Evolutionary conservation across 64 coral and sea anemone genomes (phyloP).

Genomic region (Acropora yongei): DNA sequence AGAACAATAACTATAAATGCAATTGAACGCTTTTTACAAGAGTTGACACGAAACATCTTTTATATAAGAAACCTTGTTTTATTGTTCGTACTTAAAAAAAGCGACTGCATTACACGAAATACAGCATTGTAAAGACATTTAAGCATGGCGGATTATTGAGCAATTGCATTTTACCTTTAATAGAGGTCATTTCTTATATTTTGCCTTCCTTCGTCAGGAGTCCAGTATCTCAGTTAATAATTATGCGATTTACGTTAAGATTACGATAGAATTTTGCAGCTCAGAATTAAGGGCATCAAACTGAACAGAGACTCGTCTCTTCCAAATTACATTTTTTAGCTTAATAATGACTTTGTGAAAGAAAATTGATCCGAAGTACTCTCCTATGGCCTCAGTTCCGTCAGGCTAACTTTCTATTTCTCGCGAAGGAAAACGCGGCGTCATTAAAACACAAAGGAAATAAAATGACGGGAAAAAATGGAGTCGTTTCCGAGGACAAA

Average conservation of each 20-base stretch:
- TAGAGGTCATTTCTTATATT: neutral
- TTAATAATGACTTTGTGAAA: too few relatives aligned
- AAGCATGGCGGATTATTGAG: neutral
- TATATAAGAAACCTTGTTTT: neutral
- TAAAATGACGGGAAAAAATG: neutral
- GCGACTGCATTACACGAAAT: neutral
- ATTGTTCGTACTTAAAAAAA: neutral
- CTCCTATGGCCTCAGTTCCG: too few relatives aligned
- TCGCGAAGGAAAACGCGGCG: too few relatives aligned
- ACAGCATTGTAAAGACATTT: neutral
- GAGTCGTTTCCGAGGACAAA: neutral
- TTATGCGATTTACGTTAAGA: too few relatives aligned
- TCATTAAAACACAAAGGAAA: neutral
- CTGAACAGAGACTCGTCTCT: too few relatives aligned
- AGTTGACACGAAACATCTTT: constrained; percentile 5
- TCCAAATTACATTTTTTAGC: too few relatives aligned
- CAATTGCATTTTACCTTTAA: neutral
- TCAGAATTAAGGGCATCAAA: too few relatives aligned
- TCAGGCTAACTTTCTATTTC: too few relatives aligned
- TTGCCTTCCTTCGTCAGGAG: neutral
- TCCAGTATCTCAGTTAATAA: neutral
- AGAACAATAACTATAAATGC: constrained; percentile 17
- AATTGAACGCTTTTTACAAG: neutral
- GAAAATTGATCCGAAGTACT: too few relatives aligned
- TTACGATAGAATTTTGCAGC: too few relatives aligned